Conservation (phyloP, 1,140 invertebrate species). For the Rhopalosiphum padi region DNA sequence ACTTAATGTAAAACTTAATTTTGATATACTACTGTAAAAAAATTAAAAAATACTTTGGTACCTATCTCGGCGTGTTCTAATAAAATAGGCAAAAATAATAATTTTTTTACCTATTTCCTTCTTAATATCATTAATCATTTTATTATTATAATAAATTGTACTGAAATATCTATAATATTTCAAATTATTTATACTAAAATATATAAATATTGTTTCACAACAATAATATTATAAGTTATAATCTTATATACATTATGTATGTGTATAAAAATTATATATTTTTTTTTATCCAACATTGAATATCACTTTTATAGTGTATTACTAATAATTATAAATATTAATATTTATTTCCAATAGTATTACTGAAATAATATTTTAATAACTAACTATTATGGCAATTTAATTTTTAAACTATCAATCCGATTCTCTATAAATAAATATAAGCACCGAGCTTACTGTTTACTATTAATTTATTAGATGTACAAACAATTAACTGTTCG, state of each 20-base stretch:
- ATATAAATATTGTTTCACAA: not conserved
- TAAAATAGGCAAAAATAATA: not conserved
- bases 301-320: not conserved
- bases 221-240: not conserved
- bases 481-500: conserved; percentile 30
- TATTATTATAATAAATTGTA: not conserved
- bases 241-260: not conserved
- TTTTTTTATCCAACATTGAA: not conserved
- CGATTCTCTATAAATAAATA: not conserved
- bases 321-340: not conserved
- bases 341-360: not conserved
- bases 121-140: not conserved
- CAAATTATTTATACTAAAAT: not conserved
- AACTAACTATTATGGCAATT: not conserved
- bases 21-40: too few species aligned
- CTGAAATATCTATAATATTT: not conserved
- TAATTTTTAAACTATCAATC: conserved; percentile 10
- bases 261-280: too few species aligned
- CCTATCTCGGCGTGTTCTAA: not conserved
- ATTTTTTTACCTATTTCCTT: too few species aligned
- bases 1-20: not conserved
- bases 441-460: not conserved
- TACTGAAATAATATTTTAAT: not conserved
- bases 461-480: conserved; percentile 40
- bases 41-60: too few species aligned